Evolutionary conservation across 2,888 invertebrate species (phyloP), one percentile per base, ranked within the genome.

Genomic region (Perithous albicinctus): DNA sequence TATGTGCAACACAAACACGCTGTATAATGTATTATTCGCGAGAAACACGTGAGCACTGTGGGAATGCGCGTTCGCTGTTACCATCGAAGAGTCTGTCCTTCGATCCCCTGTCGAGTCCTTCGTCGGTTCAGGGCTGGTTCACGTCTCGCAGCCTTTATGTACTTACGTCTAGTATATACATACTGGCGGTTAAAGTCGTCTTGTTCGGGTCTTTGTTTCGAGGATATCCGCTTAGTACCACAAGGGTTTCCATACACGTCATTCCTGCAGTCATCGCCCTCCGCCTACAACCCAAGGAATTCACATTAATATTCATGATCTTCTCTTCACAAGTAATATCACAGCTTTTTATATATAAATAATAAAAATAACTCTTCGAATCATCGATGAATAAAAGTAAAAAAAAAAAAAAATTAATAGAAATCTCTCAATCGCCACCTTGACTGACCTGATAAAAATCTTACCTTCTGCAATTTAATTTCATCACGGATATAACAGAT

Each of bases 101-200:
- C 89, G 87, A 79, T 56, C 54, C 69, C 82, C 78, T 64, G 85
- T 83, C 82, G 43, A 88, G 89, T 89, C 88, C 89, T 89, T 89
- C 89, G 85, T 41, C 87, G 82, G 84, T 87, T 88, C 89, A 89
- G 87, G 88, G 87, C 87, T 88, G 87, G 66, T 86, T 54, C 66
- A 23, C 29, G 64, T 48, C 70, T 78, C 38, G 41, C 61, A 43
- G 38, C 43, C 43, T 51, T 66, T 72, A 41, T 56, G 10, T 29
- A 18, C 48, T 5, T 32, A 29, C 3, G 20, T 48, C 35, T 38
- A 35, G 6, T 54, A 38, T 41, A 54, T 63, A 35, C 7, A 15
- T 41, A 20, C 54, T 18, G 26, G 3, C 26, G 43, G n/a, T 59
- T 73, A 59, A 32, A 59, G 56, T 80, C 74, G 61, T 26, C n/a